Conservation (phyloP, 2,888 invertebrate genomes). For the Cryptophagus acutangulus region DNA sequence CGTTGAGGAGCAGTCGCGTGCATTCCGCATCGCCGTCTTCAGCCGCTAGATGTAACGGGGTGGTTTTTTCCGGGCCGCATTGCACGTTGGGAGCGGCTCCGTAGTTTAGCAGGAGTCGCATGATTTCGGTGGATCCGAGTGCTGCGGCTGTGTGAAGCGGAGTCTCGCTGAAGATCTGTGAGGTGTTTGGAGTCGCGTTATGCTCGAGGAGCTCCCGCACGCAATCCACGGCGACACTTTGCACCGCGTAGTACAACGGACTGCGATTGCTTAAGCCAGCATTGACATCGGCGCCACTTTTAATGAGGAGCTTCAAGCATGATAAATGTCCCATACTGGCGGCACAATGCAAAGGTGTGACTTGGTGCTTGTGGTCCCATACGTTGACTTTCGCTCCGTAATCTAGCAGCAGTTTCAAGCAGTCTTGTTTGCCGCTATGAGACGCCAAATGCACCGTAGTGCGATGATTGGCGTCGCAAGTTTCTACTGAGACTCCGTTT, state of each 20-base stretch:
- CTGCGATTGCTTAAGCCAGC: constrained; percentile 64
- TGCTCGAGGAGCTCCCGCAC: constrained; percentile 67
- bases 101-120: constrained; percentile 66
- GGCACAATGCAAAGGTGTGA: constrained; percentile 74
- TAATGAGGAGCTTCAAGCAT: constrained; percentile 61
- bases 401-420: constrained; percentile 64
- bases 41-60: constrained; percentile 82
- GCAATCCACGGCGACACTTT: constrained; percentile 69
- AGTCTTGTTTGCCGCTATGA: constrained; percentile 67
- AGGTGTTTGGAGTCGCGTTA: constrained; percentile 78
- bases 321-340: constrained; percentile 61
- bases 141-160: constrained; percentile 78
- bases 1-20: constrained; percentile 64
- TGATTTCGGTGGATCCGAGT: constrained; percentile 64
- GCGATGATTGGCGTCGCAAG: constrained; percentile 64
- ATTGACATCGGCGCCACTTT: constrained; percentile 73
- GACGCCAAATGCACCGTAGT: constrained; percentile 75
- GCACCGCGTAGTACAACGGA: constrained; percentile 79
- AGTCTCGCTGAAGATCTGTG: constrained; percentile 80
- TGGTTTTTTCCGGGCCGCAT: constrained; percentile 64
- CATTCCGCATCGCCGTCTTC: constrained; percentile 82
- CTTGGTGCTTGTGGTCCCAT: constrained; percentile 67
- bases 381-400: constrained; percentile 61
- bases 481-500: constrained; percentile 59
- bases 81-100: constrained; percentile 76